phyloP scores from a whole-genome alignment of 2,797 vertebrate genomes.

The Psittacula echo region DNA sequence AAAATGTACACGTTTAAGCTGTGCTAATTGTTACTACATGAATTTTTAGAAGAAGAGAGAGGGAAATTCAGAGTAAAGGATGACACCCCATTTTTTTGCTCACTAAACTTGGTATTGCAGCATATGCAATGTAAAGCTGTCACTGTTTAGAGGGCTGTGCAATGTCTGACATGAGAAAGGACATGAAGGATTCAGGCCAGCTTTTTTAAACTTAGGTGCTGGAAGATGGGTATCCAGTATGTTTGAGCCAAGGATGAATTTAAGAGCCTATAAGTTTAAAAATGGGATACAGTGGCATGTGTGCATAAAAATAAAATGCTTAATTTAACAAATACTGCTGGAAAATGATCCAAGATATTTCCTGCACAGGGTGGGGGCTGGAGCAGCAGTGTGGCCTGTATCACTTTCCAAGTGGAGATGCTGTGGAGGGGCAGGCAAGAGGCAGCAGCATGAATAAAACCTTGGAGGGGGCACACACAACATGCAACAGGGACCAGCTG shows the following conservation, averaged over 20 bases:
- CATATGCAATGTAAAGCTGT: neutral
- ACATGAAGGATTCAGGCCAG: neutral
- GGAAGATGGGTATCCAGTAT: neutral
- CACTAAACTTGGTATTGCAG: neutral
- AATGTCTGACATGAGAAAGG: neutral
- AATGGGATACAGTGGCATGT: neutral
- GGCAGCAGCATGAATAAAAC: neutral
- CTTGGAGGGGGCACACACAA: rapidly evolving
- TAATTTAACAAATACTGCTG: neutral
- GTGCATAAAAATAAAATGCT: neutral
- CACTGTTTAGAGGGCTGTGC: neutral
- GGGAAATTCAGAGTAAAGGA: neutral
- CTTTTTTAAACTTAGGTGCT: neutral
- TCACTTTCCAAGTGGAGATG: neutral
- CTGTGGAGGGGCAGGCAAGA: rapidly evolving
- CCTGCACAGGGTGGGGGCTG: neutral
- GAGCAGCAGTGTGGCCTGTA: neutral
- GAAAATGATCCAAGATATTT: neutral
- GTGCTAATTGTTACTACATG: neutral
- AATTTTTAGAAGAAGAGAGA: neutral
- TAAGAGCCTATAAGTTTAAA: neutral
- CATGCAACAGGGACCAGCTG: neutral
- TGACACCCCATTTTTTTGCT: neutral
- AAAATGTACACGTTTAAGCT: neutral
- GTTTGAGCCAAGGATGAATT: neutral